Evolutionary conservation across 2,888 invertebrate genomes (phyloP), one percentile per base, ranked within the genome.

Genomic region (Gymnoscelis rufifasciata): DNA sequence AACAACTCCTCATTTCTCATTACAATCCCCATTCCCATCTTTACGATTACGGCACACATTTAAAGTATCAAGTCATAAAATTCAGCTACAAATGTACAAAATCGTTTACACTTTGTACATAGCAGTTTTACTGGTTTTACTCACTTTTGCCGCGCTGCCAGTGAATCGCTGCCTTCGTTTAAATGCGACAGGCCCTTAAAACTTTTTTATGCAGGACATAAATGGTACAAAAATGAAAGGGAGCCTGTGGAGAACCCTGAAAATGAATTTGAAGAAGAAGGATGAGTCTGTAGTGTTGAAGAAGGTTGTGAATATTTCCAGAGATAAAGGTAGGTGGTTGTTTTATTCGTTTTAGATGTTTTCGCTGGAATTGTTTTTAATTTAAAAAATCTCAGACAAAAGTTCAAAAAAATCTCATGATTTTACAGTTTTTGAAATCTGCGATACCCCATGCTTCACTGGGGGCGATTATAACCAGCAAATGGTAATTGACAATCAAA

Each of bases 241-340:
- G 36, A 74, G 70, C 59, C 81, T 73, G 66, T 83, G 83, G 83
- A 80, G 76, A 71, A 76, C 74, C 55, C 66, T 82, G 50, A 78
- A 80, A 70, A 61, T 66, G 45, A 76, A 67, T 62, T 65, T 79
- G 50, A 60, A 64, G 59, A 59, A 61, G 54, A 62, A 60, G 23
- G 62, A 59, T 50, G 61, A 64, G 24, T 51, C 64, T 8, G 13
- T 62, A 29, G 57, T 63, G 31, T 30, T 78, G 39, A 71, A 70
- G 45, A 78, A 71, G 58, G 61, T 78, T 43, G 60, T 76, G 47
- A 64, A 67, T 47, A 56, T 78, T 45, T 68, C 70, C 2, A 79
- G 71, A 60, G 75, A 75, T 29, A 83, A 68, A 71, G 83, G 83
- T 83, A 62, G 69, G 76, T 26, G 26, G 5, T 19, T 2, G n/a